Evolutionary conservation across 1,140 invertebrate genomes (phyloP), one percentile per base, ranked within the genome.

Genomic region (Tribolium castaneum): DNA sequence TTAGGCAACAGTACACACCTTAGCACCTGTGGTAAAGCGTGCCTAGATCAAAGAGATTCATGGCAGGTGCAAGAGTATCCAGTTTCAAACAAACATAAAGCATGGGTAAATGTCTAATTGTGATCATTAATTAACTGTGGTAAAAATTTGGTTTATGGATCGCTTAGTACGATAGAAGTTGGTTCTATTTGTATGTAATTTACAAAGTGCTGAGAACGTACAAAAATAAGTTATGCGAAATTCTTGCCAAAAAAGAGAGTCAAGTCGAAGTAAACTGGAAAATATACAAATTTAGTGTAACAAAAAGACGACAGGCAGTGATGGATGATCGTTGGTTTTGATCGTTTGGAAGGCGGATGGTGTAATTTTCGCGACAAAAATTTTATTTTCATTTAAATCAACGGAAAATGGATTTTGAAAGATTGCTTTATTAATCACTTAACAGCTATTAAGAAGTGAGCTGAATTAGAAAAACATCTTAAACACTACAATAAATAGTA

Each of bases 231-330:
- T 34, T 22, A 66, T 66, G 59, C 30, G 4, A 66, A 12, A 66
- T 66, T 66, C 59, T 35, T 34, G 30, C 39, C 14, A 66, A 66
- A 66, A 66, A 66, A 66, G 54, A 59, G 54, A 59, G 59, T 66
- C 59, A 66, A 66, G 59, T 39, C 25, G 59, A 66, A 66, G 59
- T 30, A 66, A 66, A 66, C 59, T 66, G 59, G 59, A 66, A 66
- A 66, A 66, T 66, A 66, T 34, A 66, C 59, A 66, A 66, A 66
- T 66, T 66, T 66, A 66, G 25, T 66, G 25, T 66, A 66, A 66
- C 59, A 66, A 66, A 66, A 66, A 66, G 59, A 66, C 59, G 59
- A 66, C 59, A 66, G 59, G 59, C 59, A 66, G 59, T 66, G 59
- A 66, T 66, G 59, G 59, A 66, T 66, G 59, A 39, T 66, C 25